phyloP scores from a whole-genome alignment of 2,113 vertebrate genomes.

The Macrotis lagotis region DNA sequence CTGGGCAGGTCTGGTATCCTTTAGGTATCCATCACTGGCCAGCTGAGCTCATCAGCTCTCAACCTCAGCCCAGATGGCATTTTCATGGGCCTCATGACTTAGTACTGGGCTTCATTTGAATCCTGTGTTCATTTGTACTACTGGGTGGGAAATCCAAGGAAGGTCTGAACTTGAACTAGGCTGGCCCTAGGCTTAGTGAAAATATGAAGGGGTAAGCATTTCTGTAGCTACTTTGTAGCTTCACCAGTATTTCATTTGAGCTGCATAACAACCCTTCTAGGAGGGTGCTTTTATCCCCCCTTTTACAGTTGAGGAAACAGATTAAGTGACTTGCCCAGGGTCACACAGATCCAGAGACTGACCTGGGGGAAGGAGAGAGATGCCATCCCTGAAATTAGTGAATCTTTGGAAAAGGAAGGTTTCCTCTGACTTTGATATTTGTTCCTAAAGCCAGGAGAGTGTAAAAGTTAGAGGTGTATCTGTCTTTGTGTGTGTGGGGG shows the following conservation, averaged over 20 bases:
- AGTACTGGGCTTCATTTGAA: background rate
- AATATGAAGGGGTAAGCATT: background rate
- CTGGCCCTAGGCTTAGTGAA: background rate
- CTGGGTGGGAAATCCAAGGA: no score
- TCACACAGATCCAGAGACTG: no score
- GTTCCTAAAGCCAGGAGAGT: no score
- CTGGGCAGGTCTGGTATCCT: background rate
- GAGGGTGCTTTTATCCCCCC: background rate
- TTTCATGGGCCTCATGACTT: no score
- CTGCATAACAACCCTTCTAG: background rate
- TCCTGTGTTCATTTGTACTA: background rate
- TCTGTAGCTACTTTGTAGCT: no score
- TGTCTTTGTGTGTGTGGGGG: no score
- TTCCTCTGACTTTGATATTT: background rate
- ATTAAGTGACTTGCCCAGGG: background rate
- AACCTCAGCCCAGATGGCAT: background rate
- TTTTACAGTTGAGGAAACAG: background rate
- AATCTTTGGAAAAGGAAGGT: background rate
- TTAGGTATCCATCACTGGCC: background rate
- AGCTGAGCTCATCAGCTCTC: background rate
- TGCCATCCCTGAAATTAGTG: background rate
- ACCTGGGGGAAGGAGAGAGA: no score
- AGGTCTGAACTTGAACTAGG: background rate
- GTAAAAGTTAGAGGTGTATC: no score
- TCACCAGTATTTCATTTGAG: no score